Conservation (phyloP, 2,888 invertebrate genomes). For the Agrilus biguttatus region DNA sequence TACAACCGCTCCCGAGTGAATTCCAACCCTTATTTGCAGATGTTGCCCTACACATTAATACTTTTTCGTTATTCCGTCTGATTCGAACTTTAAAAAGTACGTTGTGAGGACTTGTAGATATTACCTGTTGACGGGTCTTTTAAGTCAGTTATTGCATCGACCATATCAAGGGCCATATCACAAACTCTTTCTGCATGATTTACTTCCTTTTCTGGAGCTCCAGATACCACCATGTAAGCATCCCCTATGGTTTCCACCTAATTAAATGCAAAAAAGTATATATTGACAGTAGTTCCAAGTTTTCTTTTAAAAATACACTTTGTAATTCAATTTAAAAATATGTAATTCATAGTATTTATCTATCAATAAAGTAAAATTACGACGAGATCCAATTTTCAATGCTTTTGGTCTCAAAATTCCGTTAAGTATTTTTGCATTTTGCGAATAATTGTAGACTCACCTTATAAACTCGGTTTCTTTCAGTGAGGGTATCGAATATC, state of each 20-base stretch:
- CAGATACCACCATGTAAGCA: slow-evolving; percentile 96
- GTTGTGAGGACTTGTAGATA: neutral
- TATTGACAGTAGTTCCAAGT: neutral
- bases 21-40: slow-evolving; percentile 69
- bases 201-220: slow-evolving; percentile 78
- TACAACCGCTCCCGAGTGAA: slow-evolving; percentile 83
- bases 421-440: neutral
- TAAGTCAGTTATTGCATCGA: slow-evolving; percentile 78
- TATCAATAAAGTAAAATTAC: too few species aligned
- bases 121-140: slow-evolving; percentile 84
- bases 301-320: too few species aligned
- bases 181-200: slow-evolving; percentile 88
- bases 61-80: too few species aligned
- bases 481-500: slow-evolving; percentile 89
- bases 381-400: too few species aligned
- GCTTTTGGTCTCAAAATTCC: neutral
- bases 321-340: too few species aligned
- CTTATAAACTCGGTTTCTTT: slow-evolving; percentile 88
- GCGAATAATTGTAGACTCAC: slow-evolving; percentile 33
- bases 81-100: too few species aligned
- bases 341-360: too few species aligned
- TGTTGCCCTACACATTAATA: slow-evolving; percentile 46
- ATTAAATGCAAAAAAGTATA: neutral
- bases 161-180: slow-evolving; percentile 94
- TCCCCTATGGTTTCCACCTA: slow-evolving; percentile 96